Evolutionary conservation across 2,888 invertebrate species (phyloP), one percentile per base, ranked within the genome.

Genomic region (Idaea straminata): DNA sequence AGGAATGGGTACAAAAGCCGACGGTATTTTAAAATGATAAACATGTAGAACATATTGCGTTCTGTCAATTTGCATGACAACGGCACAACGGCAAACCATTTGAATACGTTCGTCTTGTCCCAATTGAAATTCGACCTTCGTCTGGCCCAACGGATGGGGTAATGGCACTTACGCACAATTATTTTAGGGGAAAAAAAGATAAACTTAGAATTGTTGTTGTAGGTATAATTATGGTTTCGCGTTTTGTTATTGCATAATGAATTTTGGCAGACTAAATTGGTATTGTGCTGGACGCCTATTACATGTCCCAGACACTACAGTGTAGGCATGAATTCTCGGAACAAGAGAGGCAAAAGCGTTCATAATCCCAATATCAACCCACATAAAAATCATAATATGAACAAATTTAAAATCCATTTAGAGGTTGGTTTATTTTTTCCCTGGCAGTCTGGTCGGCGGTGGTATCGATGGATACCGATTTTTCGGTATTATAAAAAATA

Each of bases 61-160:
- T 47, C 47, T 66, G 62, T 66, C 64, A 75, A 81, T 86, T 86
- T 83, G 80, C 86, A 86, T 86, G 83, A 84, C 83, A 85, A 84
- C 78, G 74, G 79, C 61, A 47, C 47, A 47, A 47, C 47, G 47
- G 47, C 47, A 10, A 47, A 68, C 72, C 72, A 73, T 77, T 76
- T 72, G 74, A 74, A 73, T 76, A 74, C 73, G 71, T 72, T 69
- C 71, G 78, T 73, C 78, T 73, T 77, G 68, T 74, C 74, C 74
- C 76, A 81, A 83, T 83, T 83, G 79, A 79, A 79, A 83, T 84
- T 83, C 80, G 83, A 77, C 81, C 81, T 83, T 80, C 81, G 78
- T 83, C 47, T 47, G 47, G 47, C 7, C 10, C 13, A 47, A 10
- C 47, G 47, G 47, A 47, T 47, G 47, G 47, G 47, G 47, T 47